Base-by-base conservation (phyloP, 1,140 invertebrate species). In the Polypedilum pembai region DNA sequence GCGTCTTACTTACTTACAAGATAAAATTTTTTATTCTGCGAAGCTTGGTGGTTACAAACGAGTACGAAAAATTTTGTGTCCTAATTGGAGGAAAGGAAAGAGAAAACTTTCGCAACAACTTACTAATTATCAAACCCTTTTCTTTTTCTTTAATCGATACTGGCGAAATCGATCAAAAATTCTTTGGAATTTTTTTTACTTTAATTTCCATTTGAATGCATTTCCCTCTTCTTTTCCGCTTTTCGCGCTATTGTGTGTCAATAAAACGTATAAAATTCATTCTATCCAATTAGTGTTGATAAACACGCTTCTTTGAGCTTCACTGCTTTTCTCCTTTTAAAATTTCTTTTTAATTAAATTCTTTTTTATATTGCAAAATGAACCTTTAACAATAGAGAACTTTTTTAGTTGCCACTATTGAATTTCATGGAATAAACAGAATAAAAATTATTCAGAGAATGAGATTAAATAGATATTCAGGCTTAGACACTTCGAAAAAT, bases 321-420 rank as follows among this genome's bases (percentile, higher is more conserved):
- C 12, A 56, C 0, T 1, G 3, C 12, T 12, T 15, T 56, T 33
- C 5, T 45, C 41, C 45, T 12, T 56, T 56, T 56, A 56, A 56
- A 56, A 56, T 56, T 12, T 5, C 45, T 56, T 56, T n/a, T 56
- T 56, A 56, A 56, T 56, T 56, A 56, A 56, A 56, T 56, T 56
- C n/a, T 56, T 56, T n/a, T 56, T 56, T 12, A 45, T 12, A 56
- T 15, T n/a, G 15, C 15, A 56, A 56, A 56, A 45, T 15, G 15
- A 56, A n/a, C 10, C 0, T 56, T 12, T 56, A 1, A 12, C 24
- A 33, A 5, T 5, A 33, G 2, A 33, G 24, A 5, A 33, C 5
- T 33, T 33, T 33, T 33, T 33, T 33, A 33, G 5, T 33, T 33
- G 24, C 5, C 5, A 33, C 1, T 33, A 33, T 33, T 33, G 24